Base-by-base conservation (phyloP, 2,888 invertebrate genomes). In the Arenicola marina region DNA sequence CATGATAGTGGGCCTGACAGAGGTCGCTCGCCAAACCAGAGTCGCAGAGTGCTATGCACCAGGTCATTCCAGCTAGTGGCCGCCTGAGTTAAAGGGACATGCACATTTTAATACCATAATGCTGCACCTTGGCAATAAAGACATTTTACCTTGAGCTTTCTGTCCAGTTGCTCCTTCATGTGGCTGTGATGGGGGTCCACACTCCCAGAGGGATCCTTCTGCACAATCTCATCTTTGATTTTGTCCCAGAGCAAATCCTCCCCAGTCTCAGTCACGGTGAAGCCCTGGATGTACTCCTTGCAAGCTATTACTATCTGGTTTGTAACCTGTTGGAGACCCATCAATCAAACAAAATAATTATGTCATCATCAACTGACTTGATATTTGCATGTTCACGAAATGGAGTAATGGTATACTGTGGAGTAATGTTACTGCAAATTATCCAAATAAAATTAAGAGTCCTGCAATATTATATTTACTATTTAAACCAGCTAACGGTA, bases 301-400 rank as follows among this genome's bases (percentile, higher is more conserved):
- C 80, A 81, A 1, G 77, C 75, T 66, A 79, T 67, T n/a, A 83
- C 82, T 31, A 83, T 68, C 69, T 83, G 83, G 63, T 83, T 83
- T 4, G 81, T 79, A 24, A 82, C 76, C 81, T 81, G 56, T 2
- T 33, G 1, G 55, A 46, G 31, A 48, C 34, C 11, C 11, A 18
- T 24, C 11, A 56, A 38, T n/a, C n/a, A n/a, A n/a, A n/a, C n/a
- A n/a, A n/a, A n/a, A n/a, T n/a, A n/a, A n/a, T n/a, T n/a, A n/a
- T n/a, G n/a, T n/a, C n/a, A n/a, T n/a, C n/a, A n/a, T n/a, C n/a
- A n/a, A n/a, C n/a, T n/a, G n/a, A n/a, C n/a, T n/a, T n/a, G n/a
- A n/a, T n/a, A n/a, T n/a, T n/a, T n/a, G n/a, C n/a, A n/a, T n/a
- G n/a, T n/a, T n/a, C n/a, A n/a, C n/a, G n/a, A n/a, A n/a, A n/a